Base-by-base conservation (phyloP, 2,888 invertebrate genomes). In the Stenichneumon culpator region DNA sequence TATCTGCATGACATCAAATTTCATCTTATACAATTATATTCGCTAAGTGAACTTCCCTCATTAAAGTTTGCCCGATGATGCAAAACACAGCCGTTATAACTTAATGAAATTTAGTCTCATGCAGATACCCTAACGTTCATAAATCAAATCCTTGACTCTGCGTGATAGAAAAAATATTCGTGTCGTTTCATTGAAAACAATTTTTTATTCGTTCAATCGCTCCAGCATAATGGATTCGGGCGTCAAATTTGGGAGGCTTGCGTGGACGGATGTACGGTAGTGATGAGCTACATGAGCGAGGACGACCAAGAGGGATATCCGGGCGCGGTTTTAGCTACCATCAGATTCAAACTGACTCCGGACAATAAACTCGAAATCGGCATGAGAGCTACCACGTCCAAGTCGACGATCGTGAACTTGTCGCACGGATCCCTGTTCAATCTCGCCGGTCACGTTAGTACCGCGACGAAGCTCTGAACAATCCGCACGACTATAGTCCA, bases 381-480 rank as follows among this genome's bases (percentile, higher is more conserved):
- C 65, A 96, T 95, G 91, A 93, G 93, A 75, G 96, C 96, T 1
- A 94, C 94, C 4, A 94, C 95, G 3, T 94, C 94, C 1, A 95
- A 95, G 79, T 92, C 95, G 3, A 96, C 96, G 0, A 95, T 95
- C n/a, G 92, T 96, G 81, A 96, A 95, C 90, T 91, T 96, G 63
- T 95, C 96, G 4, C 95, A 95, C 89, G 96, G 96, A 90, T 94
- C 95, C 7, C 95, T 95, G 90, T 96, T 96, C 92, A 96, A 96
- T 90, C 92, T 96, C 9, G 95, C 95, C 75, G 96, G 96, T 19
- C 95, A 96, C 90, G 95, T 95, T 91, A 91, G 92, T 90, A 86
- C 1, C 6, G n/a, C 52, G 19, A 54, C 7, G 6, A 22, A 3
- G 19, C 52, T 6, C 5, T 22, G 19, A 60, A 32, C 5, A 7